Evolutionary conservation across 1,140 invertebrate species (phyloP), one percentile per base, ranked within the genome.

Genomic region (Pinna nobilis): DNA sequence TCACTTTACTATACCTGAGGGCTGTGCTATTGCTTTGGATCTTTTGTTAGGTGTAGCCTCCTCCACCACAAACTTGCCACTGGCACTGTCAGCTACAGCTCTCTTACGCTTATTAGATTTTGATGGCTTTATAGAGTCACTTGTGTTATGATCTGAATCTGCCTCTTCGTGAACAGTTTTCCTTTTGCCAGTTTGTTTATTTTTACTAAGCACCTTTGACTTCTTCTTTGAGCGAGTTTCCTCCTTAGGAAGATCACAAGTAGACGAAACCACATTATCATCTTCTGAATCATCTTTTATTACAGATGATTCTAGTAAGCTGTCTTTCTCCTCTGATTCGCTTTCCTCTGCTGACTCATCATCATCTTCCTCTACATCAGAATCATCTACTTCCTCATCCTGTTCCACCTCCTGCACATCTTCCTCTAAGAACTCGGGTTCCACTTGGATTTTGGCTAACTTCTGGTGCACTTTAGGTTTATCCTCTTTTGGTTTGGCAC

Each of bases 401-500:
- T 67, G 50, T 4, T 53, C 33, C 35, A 82, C 33, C 25, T 75
- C 47, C 50, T 77, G 67, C 0, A 86, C 74, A 77, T 88, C 84
- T 9, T 84, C 81, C 28, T 66, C 82, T 23, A 50, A 70, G 66
- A 83, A 86, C 33, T 77, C 53, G n/a, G 82, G 79, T 33, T 82
- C 83, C 6, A 86, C 86, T 7, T 73, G 51, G 11, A 86, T 83
- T 65, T 81, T 82, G 5, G 59, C 74, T 0, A 84, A 60, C 65
- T 86, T 78, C 49, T 87, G 84, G 37, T 60, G 79, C 13, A 87
- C 82, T 28, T 44, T 51, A 32, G 79, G 82, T 23, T 71, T 64
- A 18, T 30, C 41, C 32, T 57, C 37, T 44, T 15, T 35, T 35
- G 23, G 6, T 35, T 59, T 68, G 30, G 20, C 33, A 13, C 41